phyloP scores from a whole-genome alignment of 1,140 invertebrate genomes.

The Temnothorax nylanderi region DNA sequence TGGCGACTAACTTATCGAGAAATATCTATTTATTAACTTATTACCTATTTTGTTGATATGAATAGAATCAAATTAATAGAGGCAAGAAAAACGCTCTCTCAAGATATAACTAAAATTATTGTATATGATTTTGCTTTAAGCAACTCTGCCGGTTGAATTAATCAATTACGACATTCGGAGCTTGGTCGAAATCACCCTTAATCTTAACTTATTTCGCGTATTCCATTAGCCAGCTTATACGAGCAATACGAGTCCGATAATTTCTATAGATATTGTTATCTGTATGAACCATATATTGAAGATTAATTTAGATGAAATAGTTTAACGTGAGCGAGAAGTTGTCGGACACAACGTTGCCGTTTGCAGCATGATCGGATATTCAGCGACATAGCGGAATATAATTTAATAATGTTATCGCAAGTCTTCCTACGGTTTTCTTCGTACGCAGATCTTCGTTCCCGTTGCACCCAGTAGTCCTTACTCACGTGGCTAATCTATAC shows the following conservation, averaged over 20 bases:
- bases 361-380: not conserved
- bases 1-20: not conserved
- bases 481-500: constrained; percentile 43
- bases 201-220: not conserved
- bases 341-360: not conserved
- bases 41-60: not conserved
- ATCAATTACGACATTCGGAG: not conserved
- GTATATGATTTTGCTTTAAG: not conserved
- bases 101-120: not conserved
- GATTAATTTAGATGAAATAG: not conserved
- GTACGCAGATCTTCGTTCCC: not conserved
- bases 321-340: not conserved
- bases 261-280: constrained; percentile 1
- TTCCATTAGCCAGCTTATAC: not conserved
- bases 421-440: not conserved
- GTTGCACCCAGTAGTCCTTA: constrained; percentile 1
- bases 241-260: not conserved
- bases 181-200: not conserved
- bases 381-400: not conserved
- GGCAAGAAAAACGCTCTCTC: no score
- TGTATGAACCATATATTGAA: not conserved
- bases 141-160: not conserved
- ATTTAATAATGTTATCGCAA: not conserved
- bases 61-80: not conserved
- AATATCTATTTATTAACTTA: not conserved